Evolutionary conservation across 2,113 vertebrate genomes (phyloP).

Genomic region (Tupaia tana): DNA sequence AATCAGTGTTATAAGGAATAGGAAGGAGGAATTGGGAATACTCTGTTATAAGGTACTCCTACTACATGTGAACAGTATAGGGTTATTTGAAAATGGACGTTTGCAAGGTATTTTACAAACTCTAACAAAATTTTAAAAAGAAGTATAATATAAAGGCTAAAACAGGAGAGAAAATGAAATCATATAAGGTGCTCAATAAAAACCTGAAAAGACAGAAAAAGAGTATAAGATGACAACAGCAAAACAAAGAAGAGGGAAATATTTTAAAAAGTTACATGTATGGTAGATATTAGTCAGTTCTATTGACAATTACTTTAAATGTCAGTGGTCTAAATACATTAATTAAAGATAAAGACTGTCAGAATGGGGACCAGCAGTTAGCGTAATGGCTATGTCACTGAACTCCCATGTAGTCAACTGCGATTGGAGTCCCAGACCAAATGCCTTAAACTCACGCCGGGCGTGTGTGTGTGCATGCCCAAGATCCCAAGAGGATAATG

Average conservation of each 20-base stretch:
- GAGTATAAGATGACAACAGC: not conserved
- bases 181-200: not conserved
- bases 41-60: fast-evolving
- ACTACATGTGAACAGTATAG: not conserved
- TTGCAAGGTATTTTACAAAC: not conserved
- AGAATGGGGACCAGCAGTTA: not conserved
- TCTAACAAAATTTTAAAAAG: not conserved
- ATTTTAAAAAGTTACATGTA: not conserved
- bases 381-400: no score
- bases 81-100: not conserved
- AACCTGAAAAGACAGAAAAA: not conserved
- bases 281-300: not conserved
- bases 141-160: not conserved
- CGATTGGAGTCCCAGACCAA: no score
- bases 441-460: no score
- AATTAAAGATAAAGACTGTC: not conserved
- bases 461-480: no score
- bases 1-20: not conserved
- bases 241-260: not conserved
- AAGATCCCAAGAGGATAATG: no score
- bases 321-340: not conserved
- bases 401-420: no score
- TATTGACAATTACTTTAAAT: not conserved
- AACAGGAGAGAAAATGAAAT: not conserved
- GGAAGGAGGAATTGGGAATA: no score